Evolutionary conservation across 2,113 vertebrate species (phyloP).

Genomic region (Cathartes aura): DNA sequence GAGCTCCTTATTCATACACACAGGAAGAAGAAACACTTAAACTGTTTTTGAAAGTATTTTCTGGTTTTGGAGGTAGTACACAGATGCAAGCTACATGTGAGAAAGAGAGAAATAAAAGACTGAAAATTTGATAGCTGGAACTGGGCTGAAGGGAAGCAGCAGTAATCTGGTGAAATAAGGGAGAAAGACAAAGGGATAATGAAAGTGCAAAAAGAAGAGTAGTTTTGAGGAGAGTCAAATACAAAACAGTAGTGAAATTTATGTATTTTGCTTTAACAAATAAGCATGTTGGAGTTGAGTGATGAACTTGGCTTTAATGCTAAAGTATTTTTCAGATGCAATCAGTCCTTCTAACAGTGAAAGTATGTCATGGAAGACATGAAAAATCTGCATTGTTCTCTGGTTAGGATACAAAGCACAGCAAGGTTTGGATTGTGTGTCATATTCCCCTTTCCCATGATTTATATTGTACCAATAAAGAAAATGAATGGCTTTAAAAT

Average conservation of each 20-base stretch:
- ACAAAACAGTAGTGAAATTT: background rate
- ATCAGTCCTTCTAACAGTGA: background rate
- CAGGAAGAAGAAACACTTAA: background rate
- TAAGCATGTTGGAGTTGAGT: background rate
- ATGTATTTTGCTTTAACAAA: background rate
- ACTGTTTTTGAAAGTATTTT: background rate
- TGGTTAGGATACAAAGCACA: background rate
- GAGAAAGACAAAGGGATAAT: background rate
- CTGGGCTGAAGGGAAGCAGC: background rate
- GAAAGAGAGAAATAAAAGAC: background rate
- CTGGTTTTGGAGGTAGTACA: background rate
- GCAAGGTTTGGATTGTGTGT: background rate
- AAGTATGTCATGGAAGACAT: background rate
- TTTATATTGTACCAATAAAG: background rate
- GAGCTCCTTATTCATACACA: no score
- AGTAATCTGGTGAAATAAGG: background rate
- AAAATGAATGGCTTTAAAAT: background rate
- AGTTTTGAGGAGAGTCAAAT: background rate
- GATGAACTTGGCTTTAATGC: background rate
- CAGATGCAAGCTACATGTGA: background rate
- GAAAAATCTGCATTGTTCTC: background rate
- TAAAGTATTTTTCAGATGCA: background rate
- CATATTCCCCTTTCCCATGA: background rate
- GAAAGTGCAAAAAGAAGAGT: background rate
- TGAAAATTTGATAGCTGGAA: background rate